Evolutionary conservation across 2,888 invertebrate genomes (phyloP), one percentile per base, ranked within the genome.

Genomic region (Polydrusus pterygomalis): DNA sequence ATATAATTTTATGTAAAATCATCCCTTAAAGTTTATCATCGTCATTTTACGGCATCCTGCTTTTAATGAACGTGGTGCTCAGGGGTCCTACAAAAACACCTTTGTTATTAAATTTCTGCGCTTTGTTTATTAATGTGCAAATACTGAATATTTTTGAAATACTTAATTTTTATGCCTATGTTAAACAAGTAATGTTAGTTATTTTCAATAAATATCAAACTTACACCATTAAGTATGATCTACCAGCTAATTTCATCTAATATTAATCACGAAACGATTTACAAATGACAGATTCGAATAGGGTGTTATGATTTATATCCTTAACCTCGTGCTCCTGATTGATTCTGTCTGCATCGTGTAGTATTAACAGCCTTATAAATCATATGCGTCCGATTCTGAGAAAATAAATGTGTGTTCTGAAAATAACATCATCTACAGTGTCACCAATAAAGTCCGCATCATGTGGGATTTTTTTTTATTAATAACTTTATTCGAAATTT

Each of bases 301-400:
- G 63, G 63, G 63, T 43, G 47, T 43, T 63, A 63, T 63, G 63
- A 63, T 63, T 63, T 63, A 63, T 63, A 63, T 47, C 63, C 47
- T 47, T 43, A 63, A 18, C 47, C 43, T 17, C 43, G n/a, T 63
- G 43, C 20, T 63, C 20, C 63, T 63, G 63, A 63, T 63, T 63
- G 63, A 63, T 63, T 63, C 63, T 63, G 63, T 63, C 63, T 45
- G 63, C 43, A 63, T 18, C 63, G 47, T 63, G 25, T 45, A 43
- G 47, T 45, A 63, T 63, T 63, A 63, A 40, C 63, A 20, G 63
- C 20, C 63, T 63, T 63, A 63, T 63, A 63, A 63, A 63, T 63
- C 63, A 63, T 30, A 45, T 40, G 43, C 20, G 43, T 43, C 47
- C 63, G 43, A 63, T 63, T 63, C 40, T 30, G 63, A 63, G 56